Evolutionary conservation across 2,888 invertebrate species (phyloP), one percentile per base, ranked within the genome.

Genomic region (Drosophila anomalipes): DNA sequence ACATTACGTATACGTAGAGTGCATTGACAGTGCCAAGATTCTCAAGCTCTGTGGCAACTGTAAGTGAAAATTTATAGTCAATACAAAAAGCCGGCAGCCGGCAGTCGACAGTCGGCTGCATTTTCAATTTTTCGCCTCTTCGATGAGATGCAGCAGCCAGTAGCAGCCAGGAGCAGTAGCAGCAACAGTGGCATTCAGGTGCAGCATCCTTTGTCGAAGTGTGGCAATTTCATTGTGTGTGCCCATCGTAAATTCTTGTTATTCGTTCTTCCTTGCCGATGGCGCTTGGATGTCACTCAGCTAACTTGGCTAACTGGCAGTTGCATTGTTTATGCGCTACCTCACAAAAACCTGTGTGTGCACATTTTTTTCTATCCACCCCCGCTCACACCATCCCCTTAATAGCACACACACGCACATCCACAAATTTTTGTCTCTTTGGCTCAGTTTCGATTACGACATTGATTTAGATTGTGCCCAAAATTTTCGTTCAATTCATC

Each of bases 231-330:
- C 81, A 87, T 82, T 90, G 87, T 89, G 81, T 86, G 82, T 86
- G 73, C 77, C 75, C 74, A 81, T 86, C 90, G 91, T 90, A 90
- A 91, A 91, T 91, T 90, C 82, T 78, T 77, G 81, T 85, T 86
- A 86, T 75, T 61, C 75, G 72, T 64, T 74, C 58, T 72, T 74
- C 58, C 57, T 62, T 72, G 51, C 56, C 67, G 53, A 66, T 28
- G 80, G 52, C 77, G 33, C 77, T 75, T 58, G 63, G 60, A 64
- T 72, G 79, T 79, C 81, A 81, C 63, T 81, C 79, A 77, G 69
- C 47, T 61, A 63, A 60, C 61, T 59, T 59, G 69, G 70, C 63
- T 66, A 81, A 86, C 72, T 83, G 70, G 74, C 79, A 86, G 75
- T 79, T 80, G 84, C 83, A 86, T 86, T 86, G 86, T 90, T 90